Conservation (phyloP, 2,797 vertebrate species). For the Amphiprion clarkii region DNA sequence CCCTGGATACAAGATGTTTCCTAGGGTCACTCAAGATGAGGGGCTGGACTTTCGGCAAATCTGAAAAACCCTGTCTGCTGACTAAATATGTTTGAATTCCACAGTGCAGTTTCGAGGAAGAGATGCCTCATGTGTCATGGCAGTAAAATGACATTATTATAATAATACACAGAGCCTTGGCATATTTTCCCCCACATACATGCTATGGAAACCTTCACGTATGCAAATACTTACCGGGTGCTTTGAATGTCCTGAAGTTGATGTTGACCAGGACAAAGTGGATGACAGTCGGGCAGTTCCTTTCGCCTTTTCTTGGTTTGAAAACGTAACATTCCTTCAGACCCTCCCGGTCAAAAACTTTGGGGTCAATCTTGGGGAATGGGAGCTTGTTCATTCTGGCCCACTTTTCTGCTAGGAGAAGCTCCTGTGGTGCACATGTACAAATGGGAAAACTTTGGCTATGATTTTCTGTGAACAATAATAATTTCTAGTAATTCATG, state of each 20-base stretch:
- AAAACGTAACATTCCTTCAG: constrained; percentile 98
- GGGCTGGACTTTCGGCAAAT: constrained; percentile 18
- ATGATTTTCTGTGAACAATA: neutral
- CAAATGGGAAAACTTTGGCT: neutral
- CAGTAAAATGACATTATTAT: constrained; percentile 28
- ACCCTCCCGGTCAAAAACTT: constrained; percentile 97
- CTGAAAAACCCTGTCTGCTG: neutral
- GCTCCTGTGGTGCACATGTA: constrained; percentile 86
- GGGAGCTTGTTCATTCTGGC: constrained; percentile 98
- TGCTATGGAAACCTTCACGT: constrained; percentile 27
- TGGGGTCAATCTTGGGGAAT: constrained; percentile 97
- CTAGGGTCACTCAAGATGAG: constrained; percentile 12
- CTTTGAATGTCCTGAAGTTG: constrained; percentile 94
- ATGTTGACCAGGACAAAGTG: constrained; percentile 99
- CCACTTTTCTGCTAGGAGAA: constrained; percentile 98
- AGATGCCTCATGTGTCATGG: constrained; percentile 48
- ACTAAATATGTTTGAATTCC: constrained; percentile 24
- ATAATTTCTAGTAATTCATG: neutral
- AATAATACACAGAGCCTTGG: constrained; percentile 6
- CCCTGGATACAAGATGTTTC: constrained; percentile 18
- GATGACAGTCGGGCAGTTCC: constrained; percentile 95
- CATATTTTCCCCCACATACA: constrained; percentile 38
- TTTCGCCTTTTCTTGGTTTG: constrained; percentile 94
- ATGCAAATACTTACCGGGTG: constrained; percentile 87
- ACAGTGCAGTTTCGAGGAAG: constrained; percentile 50